Evolutionary conservation across 2,888 invertebrate species (phyloP), one percentile per base, ranked within the genome.

Genomic region (Heliconius cydno): DNA sequence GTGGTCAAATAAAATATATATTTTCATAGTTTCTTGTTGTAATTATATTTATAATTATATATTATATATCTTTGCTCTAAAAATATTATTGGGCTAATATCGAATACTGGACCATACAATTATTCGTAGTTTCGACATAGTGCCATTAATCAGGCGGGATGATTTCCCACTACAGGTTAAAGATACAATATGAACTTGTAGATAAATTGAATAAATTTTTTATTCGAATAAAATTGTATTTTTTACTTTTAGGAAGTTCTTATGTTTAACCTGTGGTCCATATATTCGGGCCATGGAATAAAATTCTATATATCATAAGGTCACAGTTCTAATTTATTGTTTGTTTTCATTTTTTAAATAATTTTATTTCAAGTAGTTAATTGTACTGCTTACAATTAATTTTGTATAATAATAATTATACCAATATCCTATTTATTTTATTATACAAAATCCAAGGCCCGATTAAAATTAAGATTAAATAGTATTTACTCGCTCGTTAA

Each of bases 1-100:
- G 76, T 83, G 82, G 82, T 80, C 81, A 85, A 85, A 78, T 81
- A 80, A 84, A 85, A 82, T 84, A 86, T 90, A 91, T 91, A 90
- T 92, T 90, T 91, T 91, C 87, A 88, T 88, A 87, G 86, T 88
- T 86, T 87, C 86, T 88, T 89, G 85, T 86, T 86, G 85, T 85
- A 86, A 83, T n/a, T 60, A 10, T 60, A 60, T n/a, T 84, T 83
- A 87, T 85, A 86, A 83, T n/a, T 60, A 10, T 60, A 60, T 10
- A 84, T 83, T 87, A 85, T 87, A 88, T 88, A 83, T 88, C 88
- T 87, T 88, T 83, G 85, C 87, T 87, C 85, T 82, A 78, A 81
- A 86, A 85, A 85, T 76, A 84, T 86, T 85, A 85, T 85, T 84
- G 84, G 82, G 82, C 85, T 83, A 83, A 87, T 87, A 90, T 90